These are phyloP conservation scores for Azorinus chamasolen DNA, from an alignment of 2,888 invertebrate genomes.

Conservation along the genomic window DNA sequence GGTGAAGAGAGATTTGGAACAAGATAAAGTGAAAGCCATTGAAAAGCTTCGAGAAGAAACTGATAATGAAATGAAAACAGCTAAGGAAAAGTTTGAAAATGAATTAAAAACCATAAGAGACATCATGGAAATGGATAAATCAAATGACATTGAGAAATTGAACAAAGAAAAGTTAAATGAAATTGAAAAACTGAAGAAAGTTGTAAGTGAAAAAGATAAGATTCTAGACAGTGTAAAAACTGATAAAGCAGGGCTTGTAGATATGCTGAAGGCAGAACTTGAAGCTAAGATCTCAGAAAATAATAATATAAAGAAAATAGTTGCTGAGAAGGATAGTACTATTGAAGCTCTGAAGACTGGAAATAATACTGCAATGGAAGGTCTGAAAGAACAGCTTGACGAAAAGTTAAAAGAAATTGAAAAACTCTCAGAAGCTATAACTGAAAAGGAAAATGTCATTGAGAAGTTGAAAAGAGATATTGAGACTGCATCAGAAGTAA, in stretches of 20 bases:
- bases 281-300: neutral
- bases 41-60: constrained; percentile 32
- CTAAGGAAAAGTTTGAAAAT: constrained; percentile 47
- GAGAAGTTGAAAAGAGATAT: constrained; percentile 22
- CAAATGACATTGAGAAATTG: constrained; percentile 57
- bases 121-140: constrained; percentile 56
- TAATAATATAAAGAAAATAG: neutral
- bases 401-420: neutral
- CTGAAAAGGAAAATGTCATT: constrained; percentile 9
- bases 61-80: constrained; percentile 20
- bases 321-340: neutral
- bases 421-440: neutral
- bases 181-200: constrained; percentile 57
- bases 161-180: constrained; percentile 58
- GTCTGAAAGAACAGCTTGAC: neutral
- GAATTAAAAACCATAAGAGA: constrained; percentile 55
- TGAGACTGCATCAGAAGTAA: constrained; percentile 39
- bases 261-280: neutral
- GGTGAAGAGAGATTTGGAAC: neutral
- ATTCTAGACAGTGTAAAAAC: constrained; percentile 1
- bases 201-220: constrained; percentile 28
- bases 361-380: neutral
- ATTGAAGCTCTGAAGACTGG: constrained; percentile 19
- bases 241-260: neutral
- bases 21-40: constrained; percentile 24